Base-by-base conservation (phyloP, 1,140 invertebrate genomes). In the Drosophila mauritiana region DNA sequence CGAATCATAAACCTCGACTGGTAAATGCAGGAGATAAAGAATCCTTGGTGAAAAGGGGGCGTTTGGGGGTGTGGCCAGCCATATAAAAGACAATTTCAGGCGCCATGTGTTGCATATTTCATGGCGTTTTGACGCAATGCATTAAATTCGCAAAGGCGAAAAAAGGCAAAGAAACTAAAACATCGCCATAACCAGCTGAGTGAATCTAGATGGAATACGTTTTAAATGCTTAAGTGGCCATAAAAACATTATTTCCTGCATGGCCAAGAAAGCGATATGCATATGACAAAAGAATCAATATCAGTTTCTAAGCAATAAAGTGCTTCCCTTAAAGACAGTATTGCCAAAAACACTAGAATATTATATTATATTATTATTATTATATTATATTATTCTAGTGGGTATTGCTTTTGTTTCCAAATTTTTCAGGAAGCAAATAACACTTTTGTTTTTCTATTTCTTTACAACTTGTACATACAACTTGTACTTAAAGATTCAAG, bases 51-150 rank as follows among this genome's bases (percentile, higher is more conserved):
- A 46, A 25, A 43, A 46, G 27, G 69, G 27, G 69, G 49, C 56
- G 22, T 37, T 6, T 31, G 31, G 10, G 49, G 57, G 80, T 36
- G 62, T 52, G 63, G 37, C 62, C 27, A 12, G 12, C 40, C 68
- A 51, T 76, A 78, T 86, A 82, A 86, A 88, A 75, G 75, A 79
- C 83, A 76, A 73, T 79, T 88, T 73, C 51, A 65, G 83, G 82
- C 83, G 78, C 75, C 83, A 88, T 88, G 83, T 86, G 83, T 83
- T 86, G 83, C 83, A 86, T 86, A 86, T 88, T 86, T 86, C 83
- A 86, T 83, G 83, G 83, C 79, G 62, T 83, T 86, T 86, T 86
- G 52, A 77, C 75, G 63, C 79, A 61, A 54, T 67, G 73, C 61
- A 77, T 80, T 86, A 78, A 82, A 75, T 58, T 75, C 39, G 54